phyloP scores from a whole-genome alignment of 2,888 invertebrate genomes.

The Rhorus exstirpatorius region DNA sequence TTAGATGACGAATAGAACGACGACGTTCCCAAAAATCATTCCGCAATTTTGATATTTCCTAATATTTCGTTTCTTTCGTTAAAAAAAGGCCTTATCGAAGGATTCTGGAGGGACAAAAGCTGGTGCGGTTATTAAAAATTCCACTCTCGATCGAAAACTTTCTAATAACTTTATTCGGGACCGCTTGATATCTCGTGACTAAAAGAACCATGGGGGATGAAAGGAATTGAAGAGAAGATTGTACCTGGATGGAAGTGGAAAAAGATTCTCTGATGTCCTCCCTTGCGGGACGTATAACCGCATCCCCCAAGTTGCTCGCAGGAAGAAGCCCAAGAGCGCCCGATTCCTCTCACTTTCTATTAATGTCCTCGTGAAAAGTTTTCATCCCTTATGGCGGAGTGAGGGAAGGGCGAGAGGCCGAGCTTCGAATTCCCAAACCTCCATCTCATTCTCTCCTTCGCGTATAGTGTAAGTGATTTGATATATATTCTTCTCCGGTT shows the following conservation, averaged over 20 bases:
- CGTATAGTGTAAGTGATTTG: constrained; percentile 7
- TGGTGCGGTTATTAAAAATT: constrained; percentile 29
- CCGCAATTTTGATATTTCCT: no score
- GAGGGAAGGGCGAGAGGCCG: not conserved
- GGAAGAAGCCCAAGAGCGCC: constrained; percentile 8
- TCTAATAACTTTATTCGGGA: constrained; percentile 20
- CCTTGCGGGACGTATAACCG: constrained; percentile 42
- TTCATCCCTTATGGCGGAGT: constrained; percentile 40
- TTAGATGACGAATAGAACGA: not conserved
- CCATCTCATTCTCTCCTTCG: constrained; percentile 11
- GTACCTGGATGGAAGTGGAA: constrained; percentile 18
- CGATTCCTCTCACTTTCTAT: constrained; percentile 63
- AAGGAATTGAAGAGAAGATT: constrained; percentile 30
- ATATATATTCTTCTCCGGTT: constrained; percentile 33
- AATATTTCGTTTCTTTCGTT: not conserved
- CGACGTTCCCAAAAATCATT: not conserved
- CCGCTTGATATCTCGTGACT: constrained; percentile 51
- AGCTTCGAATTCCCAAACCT: constrained; percentile 24
- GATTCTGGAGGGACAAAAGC: not conserved
- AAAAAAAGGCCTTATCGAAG: not conserved
- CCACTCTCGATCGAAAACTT: not conserved
- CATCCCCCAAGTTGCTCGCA: constrained; percentile 50
- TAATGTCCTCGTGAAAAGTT: constrained; percentile 66
- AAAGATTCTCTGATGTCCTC: constrained; percentile 42
- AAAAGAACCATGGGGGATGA: constrained; percentile 23